Percentiles rank a stretch among this genome's conserved stretches.
Evolutionary conservation across 2,797 vertebrate species (phyloP).

Genomic region (Pangasius sanitwongsei): DNA sequence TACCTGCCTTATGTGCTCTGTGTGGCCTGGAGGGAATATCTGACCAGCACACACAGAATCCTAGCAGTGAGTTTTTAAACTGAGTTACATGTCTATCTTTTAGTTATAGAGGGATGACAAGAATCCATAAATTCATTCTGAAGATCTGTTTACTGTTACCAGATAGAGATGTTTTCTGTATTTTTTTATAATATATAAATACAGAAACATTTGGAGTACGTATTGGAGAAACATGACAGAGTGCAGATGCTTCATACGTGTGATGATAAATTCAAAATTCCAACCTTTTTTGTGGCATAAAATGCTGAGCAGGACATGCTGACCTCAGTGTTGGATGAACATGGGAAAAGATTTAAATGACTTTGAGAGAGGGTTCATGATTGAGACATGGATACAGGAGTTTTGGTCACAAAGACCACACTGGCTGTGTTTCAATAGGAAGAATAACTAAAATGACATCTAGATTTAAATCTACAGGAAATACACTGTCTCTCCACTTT

Average conservation of each 20-base stretch:
- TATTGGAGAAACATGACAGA: not conserved
- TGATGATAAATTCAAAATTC: not conserved
- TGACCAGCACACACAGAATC: slow-evolving; percentile 74
- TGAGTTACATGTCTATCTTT: not conserved
- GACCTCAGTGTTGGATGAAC: not conserved
- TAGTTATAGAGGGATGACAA: not conserved
- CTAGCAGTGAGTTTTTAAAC: slow-evolving; percentile 74
- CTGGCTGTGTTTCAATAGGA: not conserved
- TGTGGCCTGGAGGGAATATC: slow-evolving; percentile 83
- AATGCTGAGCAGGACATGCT: not conserved
- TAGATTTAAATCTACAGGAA: not conserved
- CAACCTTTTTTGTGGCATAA: not conserved
- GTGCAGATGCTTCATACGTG: not conserved
- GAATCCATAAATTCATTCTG: not conserved
- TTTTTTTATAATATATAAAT: not conserved
- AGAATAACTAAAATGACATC: not conserved
- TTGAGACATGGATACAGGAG: not conserved
- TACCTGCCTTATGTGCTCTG: slow-evolving; percentile 90
- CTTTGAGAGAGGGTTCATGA: not conserved
- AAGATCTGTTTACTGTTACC: not conserved
- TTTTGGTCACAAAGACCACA: not conserved
- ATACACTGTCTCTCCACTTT: not conserved
- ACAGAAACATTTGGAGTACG: not conserved
- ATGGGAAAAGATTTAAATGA: not conserved
- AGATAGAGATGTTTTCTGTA: not conserved